phyloP scores from a whole-genome alignment of 92 coral and sea anemone species.

The Siderastrea radians region DNA sequence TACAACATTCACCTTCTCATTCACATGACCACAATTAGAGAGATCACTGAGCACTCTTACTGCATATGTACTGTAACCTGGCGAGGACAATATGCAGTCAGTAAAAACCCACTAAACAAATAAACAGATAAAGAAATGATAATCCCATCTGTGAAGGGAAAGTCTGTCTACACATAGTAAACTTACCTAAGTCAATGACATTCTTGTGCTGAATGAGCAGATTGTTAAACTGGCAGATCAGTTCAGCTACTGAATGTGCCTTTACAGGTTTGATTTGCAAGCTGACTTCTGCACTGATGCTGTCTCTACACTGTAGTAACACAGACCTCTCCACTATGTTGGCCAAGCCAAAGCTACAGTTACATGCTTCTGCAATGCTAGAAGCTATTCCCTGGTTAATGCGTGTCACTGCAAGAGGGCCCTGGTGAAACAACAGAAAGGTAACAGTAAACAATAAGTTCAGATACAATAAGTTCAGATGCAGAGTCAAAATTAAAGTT shows the following conservation, averaged over 20 bases:
- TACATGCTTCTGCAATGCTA: conserved; percentile 78
- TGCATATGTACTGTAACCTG: conserved; percentile 86
- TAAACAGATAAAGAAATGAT: neutral
- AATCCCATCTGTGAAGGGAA: too few relatives aligned
- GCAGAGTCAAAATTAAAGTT: too few relatives aligned
- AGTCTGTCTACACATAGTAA: too few relatives aligned
- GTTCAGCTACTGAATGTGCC: conserved; percentile 47
- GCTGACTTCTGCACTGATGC: conserved; percentile 84
- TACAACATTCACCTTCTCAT: neutral
- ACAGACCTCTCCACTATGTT: conserved; percentile 67
- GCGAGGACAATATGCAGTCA: neutral
- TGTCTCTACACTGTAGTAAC: conserved; percentile 80
- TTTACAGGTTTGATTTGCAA: conserved; percentile 67
- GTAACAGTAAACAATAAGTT: neutral
- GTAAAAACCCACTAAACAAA: neutral
- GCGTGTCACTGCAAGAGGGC: conserved; percentile 57
- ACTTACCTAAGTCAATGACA: conserved; percentile 86
- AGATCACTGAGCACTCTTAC: conserved; percentile 76
- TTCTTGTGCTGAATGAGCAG: conserved; percentile 73
- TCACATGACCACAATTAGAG: conserved; percentile 60
- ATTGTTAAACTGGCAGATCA: conserved; percentile 74
- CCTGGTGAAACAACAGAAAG: conserved; percentile 49
- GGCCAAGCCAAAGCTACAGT: conserved; percentile 70
- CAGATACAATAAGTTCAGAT: neutral
- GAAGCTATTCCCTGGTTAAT: conserved; percentile 72